Evolutionary conservation across 2,888 invertebrate genomes (phyloP).

Genomic region (Pimpla rufipes): DNA sequence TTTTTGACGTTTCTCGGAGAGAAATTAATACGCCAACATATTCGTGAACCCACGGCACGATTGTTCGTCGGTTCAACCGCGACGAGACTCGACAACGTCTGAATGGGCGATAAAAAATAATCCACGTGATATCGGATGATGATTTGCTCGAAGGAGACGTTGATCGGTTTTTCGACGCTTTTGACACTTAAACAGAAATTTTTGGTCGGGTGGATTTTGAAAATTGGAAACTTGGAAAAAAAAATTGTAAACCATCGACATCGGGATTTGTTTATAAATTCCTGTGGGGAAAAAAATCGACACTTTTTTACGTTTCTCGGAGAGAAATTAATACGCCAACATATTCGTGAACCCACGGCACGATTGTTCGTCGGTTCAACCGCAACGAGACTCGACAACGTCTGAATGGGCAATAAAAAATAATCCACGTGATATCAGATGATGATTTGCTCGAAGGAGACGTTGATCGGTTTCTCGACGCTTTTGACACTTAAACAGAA

Average conservation of each 20-base stretch:
- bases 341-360: slow-evolving; percentile 7
- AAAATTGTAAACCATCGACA: neutral
- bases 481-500: too few species aligned
- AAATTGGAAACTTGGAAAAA: too few species aligned
- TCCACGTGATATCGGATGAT: neutral
- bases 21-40: slow-evolving; percentile 62
- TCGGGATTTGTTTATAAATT: neutral
- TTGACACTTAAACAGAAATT: too few species aligned
- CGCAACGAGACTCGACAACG: neutral
- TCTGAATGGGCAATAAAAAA: neutral
- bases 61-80: slow-evolving; percentile 24
- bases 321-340: slow-evolving; percentile 58
- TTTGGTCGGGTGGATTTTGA: neutral
- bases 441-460: too few species aligned
- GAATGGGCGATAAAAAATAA: neutral
- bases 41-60: slow-evolving; percentile 7
- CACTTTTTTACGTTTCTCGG: neutral
- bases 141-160: too few species aligned
- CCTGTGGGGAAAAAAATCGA: neutral
- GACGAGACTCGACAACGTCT: neutral
- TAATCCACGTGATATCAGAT: neutral
- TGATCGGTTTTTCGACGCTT: neutral
- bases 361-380: slow-evolving; percentile 24
- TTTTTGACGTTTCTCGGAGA: neutral
- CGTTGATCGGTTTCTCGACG: neutral